Evolutionary conservation across 2,797 vertebrate genomes (phyloP).

Genomic region (Acanthiza pusilla): DNA sequence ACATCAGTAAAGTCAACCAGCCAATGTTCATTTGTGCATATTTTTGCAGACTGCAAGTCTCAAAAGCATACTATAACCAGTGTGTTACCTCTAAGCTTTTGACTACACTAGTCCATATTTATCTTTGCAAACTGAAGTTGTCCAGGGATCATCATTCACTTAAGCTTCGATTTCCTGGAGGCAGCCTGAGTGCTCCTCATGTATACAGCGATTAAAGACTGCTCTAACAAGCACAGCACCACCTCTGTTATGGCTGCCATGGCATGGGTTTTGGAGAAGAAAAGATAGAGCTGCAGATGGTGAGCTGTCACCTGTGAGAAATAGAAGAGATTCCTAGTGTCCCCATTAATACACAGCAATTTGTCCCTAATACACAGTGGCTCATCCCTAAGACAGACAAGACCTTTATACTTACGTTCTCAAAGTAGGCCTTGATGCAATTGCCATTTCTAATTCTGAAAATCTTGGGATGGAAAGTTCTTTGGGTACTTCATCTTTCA

Average conservation of each 20-base stretch:
- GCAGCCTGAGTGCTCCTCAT: neutral
- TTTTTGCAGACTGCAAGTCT: neutral
- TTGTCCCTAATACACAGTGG: neutral
- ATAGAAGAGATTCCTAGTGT: neutral
- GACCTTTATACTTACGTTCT: neutral
- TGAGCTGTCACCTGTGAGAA: neutral
- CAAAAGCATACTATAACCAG: neutral
- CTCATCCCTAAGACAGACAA: neutral
- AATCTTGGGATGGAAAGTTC: neutral
- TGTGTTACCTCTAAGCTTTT: neutral
- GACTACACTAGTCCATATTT: neutral
- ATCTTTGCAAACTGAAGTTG: neutral
- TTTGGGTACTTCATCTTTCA: neutral
- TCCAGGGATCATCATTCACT: neutral
- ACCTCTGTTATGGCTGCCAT: neutral
- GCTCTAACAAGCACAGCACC: slow-evolving; percentile 7
- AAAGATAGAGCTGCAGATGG: neutral
- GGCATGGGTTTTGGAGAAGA: neutral
- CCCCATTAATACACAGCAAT: neutral
- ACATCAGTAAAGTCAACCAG: neutral
- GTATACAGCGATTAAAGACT: neutral
- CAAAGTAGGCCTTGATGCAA: neutral
- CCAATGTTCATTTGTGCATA: neutral
- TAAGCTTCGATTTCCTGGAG: neutral
- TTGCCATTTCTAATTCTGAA: neutral